Conservation (phyloP, 2,797 vertebrate genomes). For the Lophius americanus region DNA sequence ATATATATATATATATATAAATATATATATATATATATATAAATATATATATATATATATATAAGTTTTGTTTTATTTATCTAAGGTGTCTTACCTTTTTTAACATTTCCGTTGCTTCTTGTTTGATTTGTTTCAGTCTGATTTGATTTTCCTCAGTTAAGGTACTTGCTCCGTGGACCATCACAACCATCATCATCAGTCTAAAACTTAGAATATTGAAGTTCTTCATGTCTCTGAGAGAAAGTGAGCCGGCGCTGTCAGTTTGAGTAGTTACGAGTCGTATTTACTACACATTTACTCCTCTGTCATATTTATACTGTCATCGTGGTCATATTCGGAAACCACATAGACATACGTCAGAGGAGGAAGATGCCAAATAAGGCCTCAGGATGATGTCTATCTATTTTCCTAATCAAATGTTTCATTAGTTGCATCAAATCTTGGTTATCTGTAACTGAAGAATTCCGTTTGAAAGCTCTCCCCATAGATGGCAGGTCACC, state of each 20-base stretch:
- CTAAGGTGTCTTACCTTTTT: constrained; percentile 24
- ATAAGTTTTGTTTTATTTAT: too few species aligned
- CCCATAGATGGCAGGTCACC: not conserved
- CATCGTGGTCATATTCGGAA: constrained; percentile 19
- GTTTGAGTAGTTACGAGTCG: constrained; percentile 27
- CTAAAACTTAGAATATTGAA: not conserved
- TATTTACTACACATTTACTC: constrained; percentile 3
- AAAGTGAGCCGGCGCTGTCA: not conserved
- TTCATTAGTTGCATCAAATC: constrained; percentile 17
- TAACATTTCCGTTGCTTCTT: fast-evolving
- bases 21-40: too few species aligned
- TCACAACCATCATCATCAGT: constrained; percentile 10
- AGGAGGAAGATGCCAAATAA: constrained; percentile 60
- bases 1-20: too few species aligned
- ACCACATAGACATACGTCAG: constrained; percentile 33
- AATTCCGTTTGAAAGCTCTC: not conserved
- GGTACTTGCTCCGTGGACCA: constrained; percentile 12
- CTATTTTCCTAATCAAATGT: constrained; percentile 25
- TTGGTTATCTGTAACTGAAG: constrained; percentile 10
- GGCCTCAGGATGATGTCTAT: constrained; percentile 36
- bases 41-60: too few species aligned
- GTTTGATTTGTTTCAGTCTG: fast-evolving
- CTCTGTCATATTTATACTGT: constrained; percentile 50
- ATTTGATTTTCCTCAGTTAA: not conserved
- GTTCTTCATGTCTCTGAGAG: constrained; percentile 53